A percentile compares a stretch with the other conserved stretches of the same genome.
phyloP scores from a whole-genome alignment of 1,140 invertebrate species.

The Zaprionus nigranus region DNA sequence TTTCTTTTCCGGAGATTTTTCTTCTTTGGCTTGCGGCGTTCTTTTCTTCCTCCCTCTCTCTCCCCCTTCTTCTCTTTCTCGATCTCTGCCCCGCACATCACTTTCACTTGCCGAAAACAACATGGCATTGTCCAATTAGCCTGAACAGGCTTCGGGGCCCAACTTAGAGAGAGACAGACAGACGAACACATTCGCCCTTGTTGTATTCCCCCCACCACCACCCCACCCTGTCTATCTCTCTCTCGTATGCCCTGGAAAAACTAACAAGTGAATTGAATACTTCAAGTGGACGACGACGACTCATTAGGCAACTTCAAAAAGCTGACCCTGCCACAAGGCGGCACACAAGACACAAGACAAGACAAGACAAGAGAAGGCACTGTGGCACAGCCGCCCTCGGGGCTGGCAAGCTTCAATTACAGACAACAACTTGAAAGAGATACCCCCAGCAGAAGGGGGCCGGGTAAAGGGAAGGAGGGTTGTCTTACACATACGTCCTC shows the following conservation, averaged over 20 bases:
- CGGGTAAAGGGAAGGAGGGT: neutral
- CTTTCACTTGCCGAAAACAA: conserved; percentile 32
- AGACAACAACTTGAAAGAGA: conserved; percentile 6
- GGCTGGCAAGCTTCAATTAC: conserved; percentile 25
- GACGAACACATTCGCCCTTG: conserved; percentile 2
- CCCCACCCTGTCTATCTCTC: neutral
- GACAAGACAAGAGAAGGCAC: no score
- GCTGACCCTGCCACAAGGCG: conserved; percentile 20
- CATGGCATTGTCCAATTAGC: conserved; percentile 60
- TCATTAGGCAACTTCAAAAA: conserved; percentile 53
- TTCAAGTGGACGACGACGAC: conserved; percentile 24
- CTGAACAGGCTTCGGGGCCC: conserved; percentile 17
- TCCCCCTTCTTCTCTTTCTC: neutral
- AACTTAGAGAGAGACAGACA: conserved; percentile 4
- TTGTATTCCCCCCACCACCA: conserved; percentile 33
- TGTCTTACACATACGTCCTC: neutral
- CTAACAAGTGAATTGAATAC: conserved; percentile 41
- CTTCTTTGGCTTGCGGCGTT: conserved; percentile 6
- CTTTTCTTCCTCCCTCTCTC: neutral
- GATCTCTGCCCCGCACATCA: conserved; percentile 6
- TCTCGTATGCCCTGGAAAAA: neutral
- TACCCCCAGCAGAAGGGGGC: neutral
- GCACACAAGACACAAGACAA: no score
- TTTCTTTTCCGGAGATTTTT: conserved; percentile 18
- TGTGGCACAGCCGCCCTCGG: conserved; percentile 10